phyloP scores from a whole-genome alignment of 2,888 invertebrate genomes.

The Morpho deidamia region DNA sequence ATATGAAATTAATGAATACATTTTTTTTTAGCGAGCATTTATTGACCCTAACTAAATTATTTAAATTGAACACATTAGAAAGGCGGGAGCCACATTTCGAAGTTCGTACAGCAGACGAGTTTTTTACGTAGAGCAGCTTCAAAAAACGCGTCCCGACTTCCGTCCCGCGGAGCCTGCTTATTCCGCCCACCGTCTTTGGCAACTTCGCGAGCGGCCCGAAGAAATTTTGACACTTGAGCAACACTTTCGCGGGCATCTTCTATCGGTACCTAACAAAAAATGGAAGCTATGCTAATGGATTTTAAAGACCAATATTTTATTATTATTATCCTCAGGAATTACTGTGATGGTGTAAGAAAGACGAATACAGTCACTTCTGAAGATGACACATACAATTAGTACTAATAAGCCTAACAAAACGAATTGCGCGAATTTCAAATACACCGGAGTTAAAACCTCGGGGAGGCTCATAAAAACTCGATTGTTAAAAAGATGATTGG shows the following conservation, averaged over 20 bases:
- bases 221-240: slow-evolving; percentile 59
- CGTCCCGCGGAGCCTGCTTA: slow-evolving; percentile 54
- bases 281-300: too few relatives aligned
- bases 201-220: slow-evolving; percentile 63
- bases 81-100: slow-evolving; percentile 79
- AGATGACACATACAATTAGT: too few relatives aligned
- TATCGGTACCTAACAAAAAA: slow-evolving; percentile 42
- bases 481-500: too few relatives aligned
- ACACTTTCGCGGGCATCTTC: slow-evolving; percentile 69
- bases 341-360: too few relatives aligned
- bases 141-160: slow-evolving; percentile 61
- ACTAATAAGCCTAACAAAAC: too few relatives aligned
- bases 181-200: slow-evolving; percentile 53
- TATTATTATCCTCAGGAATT: too few relatives aligned
- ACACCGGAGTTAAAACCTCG: too few relatives aligned
- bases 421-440: too few relatives aligned
- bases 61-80: slow-evolving; percentile 59
- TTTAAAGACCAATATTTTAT: too few relatives aligned
- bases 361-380: too few relatives aligned
- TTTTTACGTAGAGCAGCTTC: slow-evolving; percentile 73
- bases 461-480: too few relatives aligned
- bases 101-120: slow-evolving; percentile 70
- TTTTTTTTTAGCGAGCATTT: slow-evolving; percentile 30
- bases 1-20: not conserved
- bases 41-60: slow-evolving; percentile 32